A percentile compares a stretch with the other conserved stretches of the same genome.
phyloP scores from a whole-genome alignment of 2,113 vertebrate genomes.

The Mastomys natalensis region DNA sequence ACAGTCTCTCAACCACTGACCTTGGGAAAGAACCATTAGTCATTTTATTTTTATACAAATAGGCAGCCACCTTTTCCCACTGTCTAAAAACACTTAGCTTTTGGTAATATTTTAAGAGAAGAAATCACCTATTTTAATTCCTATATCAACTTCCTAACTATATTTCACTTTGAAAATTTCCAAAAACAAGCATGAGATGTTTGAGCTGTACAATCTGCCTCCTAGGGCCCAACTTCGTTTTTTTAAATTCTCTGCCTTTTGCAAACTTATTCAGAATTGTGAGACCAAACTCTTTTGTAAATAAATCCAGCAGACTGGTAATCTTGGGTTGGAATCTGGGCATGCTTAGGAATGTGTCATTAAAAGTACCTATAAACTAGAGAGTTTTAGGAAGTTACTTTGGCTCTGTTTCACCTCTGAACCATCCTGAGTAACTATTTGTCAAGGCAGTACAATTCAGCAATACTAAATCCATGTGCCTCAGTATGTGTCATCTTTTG shows the following conservation, averaged over 20 bases:
- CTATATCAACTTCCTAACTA: background rate
- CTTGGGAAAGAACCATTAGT: background rate
- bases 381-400: background rate
- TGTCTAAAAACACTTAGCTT: background rate
- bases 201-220: background rate
- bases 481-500: accelerated
- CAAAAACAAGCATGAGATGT: background rate
- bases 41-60: background rate
- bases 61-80: background rate
- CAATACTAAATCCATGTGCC: background rate
- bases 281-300: background rate
- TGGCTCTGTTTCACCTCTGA: background rate
- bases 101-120: background rate
- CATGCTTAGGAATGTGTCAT: background rate
- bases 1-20: background rate
- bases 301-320: background rate
- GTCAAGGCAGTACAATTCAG: background rate
- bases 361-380: background rate
- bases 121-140: background rate
- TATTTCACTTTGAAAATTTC: background rate
- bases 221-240: background rate
- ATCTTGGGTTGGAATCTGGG: background rate
- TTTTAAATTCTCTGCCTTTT: background rate
- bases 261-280: background rate
- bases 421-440: background rate